These are phyloP conservation scores for Pyrgilauda ruficollis DNA, from an alignment of 2,113 vertebrate genomes.

Conservation along the genomic window DNA sequence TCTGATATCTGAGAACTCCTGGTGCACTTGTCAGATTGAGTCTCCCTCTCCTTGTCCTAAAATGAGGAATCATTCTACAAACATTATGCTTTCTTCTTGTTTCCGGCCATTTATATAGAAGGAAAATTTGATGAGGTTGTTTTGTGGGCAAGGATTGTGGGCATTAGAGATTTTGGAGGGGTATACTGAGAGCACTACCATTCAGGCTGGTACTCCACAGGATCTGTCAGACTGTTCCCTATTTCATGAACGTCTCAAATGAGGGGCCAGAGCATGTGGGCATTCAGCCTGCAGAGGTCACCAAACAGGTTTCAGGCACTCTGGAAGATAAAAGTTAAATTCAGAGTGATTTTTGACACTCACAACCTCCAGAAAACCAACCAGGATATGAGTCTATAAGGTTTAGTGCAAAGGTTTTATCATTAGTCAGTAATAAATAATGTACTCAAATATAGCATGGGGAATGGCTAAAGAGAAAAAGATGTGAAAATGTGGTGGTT, in stretches of 20 bases:
- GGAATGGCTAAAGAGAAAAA: background rate
- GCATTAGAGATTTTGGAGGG: background rate
- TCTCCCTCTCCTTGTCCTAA: background rate
- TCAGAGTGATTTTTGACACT: background rate
- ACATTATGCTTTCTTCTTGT: background rate
- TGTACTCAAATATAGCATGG: background rate
- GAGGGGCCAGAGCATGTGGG: background rate
- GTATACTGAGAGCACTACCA: rapidly evolving
- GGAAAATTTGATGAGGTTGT: background rate
- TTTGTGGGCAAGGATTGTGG: background rate
- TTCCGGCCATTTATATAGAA: background rate
- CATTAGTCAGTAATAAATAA: background rate
- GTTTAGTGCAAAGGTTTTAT: background rate
- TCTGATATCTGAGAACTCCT: background rate
- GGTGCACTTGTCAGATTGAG: background rate
- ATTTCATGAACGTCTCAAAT: background rate
- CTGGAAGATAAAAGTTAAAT: background rate
- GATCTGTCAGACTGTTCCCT: background rate
- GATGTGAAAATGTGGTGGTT: background rate
- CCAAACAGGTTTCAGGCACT: background rate
- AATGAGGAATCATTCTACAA: background rate
- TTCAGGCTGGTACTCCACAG: background rate
- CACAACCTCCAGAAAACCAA: background rate
- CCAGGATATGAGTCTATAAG: background rate
- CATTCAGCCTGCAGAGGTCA: constrained; percentile 21